These are phyloP conservation scores for Andricus grossulariae DNA, from an alignment of 1,140 invertebrate genomes.

Conservation along the genomic window DNA sequence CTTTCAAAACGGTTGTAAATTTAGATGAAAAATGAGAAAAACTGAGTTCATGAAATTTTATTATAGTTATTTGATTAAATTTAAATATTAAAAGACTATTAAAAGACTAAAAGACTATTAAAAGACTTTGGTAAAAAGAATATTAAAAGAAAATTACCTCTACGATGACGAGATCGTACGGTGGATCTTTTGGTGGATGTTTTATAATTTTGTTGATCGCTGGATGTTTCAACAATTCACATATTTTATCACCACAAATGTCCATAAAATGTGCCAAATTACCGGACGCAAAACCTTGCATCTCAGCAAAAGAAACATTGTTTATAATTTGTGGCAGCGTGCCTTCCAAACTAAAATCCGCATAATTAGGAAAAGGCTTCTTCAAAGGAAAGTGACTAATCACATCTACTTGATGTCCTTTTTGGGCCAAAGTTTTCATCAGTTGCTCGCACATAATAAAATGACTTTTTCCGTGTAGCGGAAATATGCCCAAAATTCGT, in stretches of 20 bases:
- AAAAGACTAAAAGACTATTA: too few species aligned
- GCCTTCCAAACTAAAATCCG: conserved; percentile 57
- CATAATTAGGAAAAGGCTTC: conserved; percentile 64
- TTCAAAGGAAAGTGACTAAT: conserved; percentile 68
- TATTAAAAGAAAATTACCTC: conserved; percentile 43
- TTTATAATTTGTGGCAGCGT: conserved; percentile 40
- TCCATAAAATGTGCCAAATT: neutral
- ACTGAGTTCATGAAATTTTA: too few species aligned
- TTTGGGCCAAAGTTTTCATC: conserved; percentile 64
- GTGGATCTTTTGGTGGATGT: conserved; percentile 43
- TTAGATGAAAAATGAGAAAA: too few species aligned
- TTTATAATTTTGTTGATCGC: conserved; percentile 48
- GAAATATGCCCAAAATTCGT: conserved; percentile 66
- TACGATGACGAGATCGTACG: conserved; percentile 51
- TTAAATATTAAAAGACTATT: too few species aligned
- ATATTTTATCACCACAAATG: conserved; percentile 33
- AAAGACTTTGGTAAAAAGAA: too few species aligned
- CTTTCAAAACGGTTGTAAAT: too few species aligned
- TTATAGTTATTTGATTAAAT: too few species aligned
- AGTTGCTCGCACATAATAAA: conserved; percentile 64
- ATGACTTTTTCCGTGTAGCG: conserved; percentile 68
- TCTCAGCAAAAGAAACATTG: conserved; percentile 41
- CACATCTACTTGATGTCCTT: conserved; percentile 72
- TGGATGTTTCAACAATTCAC: conserved; percentile 48
- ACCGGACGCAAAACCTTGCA: conserved; percentile 22